Evolutionary conservation across 2,888 invertebrate genomes (phyloP).

Genomic region (Malacosoma neustria): DNA sequence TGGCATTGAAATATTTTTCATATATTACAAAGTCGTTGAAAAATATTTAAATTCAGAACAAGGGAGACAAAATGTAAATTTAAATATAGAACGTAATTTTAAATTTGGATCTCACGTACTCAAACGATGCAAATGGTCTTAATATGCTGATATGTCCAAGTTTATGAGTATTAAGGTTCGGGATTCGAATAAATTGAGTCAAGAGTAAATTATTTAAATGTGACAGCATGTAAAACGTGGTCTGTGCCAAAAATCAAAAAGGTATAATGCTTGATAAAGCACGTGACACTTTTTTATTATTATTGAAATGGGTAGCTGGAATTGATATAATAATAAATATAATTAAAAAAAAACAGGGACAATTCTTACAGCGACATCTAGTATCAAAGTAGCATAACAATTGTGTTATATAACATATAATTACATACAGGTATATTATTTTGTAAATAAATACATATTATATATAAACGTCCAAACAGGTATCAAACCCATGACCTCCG

Average conservation of each 20-base stretch:
- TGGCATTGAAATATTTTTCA: conserved; percentile 8
- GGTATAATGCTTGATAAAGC: neutral
- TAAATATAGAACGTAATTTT: neutral
- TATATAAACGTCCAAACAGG: too few species aligned
- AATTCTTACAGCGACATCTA: too few species aligned
- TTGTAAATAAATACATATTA: too few species aligned
- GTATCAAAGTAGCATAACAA: too few species aligned
- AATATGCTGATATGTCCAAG: neutral
- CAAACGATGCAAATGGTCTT: neutral
- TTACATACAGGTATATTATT: too few species aligned
- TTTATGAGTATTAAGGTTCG: neutral
- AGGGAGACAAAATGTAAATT: conserved; percentile 1
- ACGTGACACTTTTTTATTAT: neutral
- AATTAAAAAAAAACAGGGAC: too few species aligned
- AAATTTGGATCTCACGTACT: conserved; percentile 1
- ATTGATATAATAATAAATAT: too few species aligned
- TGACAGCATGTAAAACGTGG: neutral
- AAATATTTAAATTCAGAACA: conserved; percentile 1
- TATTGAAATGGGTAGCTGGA: too few species aligned
- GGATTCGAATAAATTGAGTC: neutral
- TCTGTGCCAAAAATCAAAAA: neutral
- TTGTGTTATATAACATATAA: too few species aligned
- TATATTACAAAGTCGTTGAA: conserved; percentile 9
- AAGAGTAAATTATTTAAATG: neutral
- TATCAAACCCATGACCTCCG: too few species aligned